A percentile compares a stretch with the other conserved stretches of the same genome.
Evolutionary conservation across 2,888 invertebrate species (phyloP).

Genomic region (Augochlorella aurata): DNA sequence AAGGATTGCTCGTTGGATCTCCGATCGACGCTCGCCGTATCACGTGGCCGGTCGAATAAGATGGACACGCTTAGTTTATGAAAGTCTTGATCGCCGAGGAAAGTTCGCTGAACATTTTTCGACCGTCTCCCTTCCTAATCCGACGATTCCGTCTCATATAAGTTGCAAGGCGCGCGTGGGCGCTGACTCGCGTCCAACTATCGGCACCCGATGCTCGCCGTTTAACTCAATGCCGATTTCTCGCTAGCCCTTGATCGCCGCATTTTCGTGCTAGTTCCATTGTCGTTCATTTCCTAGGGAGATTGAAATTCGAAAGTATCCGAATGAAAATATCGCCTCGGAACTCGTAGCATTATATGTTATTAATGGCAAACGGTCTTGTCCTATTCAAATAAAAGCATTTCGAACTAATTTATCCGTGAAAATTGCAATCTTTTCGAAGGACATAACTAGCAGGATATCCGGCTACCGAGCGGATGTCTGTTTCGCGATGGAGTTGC

Average conservation of each 20-base stretch:
- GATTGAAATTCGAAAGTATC: too few relatives aligned
- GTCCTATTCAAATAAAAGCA: too few relatives aligned
- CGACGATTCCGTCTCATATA: slow-evolving; percentile 4
- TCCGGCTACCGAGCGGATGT: neutral
- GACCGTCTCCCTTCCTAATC: slow-evolving; percentile 9
- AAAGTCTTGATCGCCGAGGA: slow-evolving; percentile 3
- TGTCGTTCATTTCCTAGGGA: neutral
- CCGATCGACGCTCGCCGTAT: neutral
- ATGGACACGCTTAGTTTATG: neutral
- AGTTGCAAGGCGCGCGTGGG: slow-evolving; percentile 4
- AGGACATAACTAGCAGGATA: neutral
- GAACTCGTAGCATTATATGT: too few relatives aligned
- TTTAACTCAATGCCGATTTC: neutral
- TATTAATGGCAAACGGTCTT: too few relatives aligned
- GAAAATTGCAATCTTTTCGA: neutral
- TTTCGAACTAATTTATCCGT: too few relatives aligned
- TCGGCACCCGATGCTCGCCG: neutral
- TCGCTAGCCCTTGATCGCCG: too few relatives aligned
- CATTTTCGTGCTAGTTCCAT: neutral
- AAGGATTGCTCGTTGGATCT: neutral
- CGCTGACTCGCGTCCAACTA: neutral
- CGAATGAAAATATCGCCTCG: too few relatives aligned
- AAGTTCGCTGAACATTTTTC: slow-evolving; percentile 9
- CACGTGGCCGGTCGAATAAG: neutral
- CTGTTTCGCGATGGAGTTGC: neutral